A percentile compares a stretch with the other conserved stretches of the same genome.
Conservation (phyloP, 2,888 invertebrate species). For the Ganaspis brasiliensis region DNA sequence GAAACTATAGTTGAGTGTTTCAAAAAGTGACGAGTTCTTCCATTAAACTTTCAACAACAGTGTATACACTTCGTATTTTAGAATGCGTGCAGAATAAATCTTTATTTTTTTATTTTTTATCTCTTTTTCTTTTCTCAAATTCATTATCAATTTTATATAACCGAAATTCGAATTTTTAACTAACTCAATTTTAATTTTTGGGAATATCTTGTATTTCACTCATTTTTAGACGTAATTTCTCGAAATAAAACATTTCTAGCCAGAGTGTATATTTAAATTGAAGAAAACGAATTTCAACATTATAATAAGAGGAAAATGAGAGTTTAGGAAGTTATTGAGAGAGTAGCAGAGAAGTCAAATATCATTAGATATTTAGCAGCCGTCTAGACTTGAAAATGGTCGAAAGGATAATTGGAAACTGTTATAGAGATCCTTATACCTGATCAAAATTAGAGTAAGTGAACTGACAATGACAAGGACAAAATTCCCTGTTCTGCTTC, state of each 20-base stretch:
- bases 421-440: conserved; percentile 34
- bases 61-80: neutral
- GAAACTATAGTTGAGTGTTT: neutral
- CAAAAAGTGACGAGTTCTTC: conserved; percentile 25
- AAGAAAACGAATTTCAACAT: too few relatives aligned
- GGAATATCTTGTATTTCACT: too few relatives aligned
- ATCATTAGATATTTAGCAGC: conserved; percentile 62
- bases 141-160: too few relatives aligned
- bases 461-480: conserved; percentile 8
- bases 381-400: conserved; percentile 57
- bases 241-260: too few relatives aligned
- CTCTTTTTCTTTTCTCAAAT: too few relatives aligned
- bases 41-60: conserved; percentile 23
- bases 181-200: too few relatives aligned
- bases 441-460: conserved; percentile 7
- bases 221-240: too few relatives aligned
- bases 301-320: too few relatives aligned
- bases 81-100: neutral
- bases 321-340: conserved; percentile 21
- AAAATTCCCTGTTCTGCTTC: conserved; percentile 8
- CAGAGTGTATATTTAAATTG: too few relatives aligned
- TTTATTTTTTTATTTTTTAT: neutral
- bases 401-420: conserved; percentile 62
- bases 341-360: conserved; percentile 43
- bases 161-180: too few relatives aligned